Base-by-base conservation (phyloP, 2,797 vertebrate species). In the Lepidocolaptes lacrymiger region DNA sequence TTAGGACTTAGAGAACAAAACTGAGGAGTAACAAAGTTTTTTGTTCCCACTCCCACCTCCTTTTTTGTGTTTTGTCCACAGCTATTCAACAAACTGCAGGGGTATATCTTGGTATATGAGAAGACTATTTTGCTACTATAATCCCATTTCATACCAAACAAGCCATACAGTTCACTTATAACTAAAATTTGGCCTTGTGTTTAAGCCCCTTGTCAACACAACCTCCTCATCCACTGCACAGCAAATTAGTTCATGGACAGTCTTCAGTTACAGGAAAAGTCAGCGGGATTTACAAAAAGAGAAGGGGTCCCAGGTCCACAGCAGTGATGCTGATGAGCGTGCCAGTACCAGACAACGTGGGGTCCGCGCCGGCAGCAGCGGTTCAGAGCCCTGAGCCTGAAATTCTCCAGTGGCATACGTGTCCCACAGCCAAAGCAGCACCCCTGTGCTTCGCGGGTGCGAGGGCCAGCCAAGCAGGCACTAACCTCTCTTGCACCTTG, bases 351-450 rank as follows among this genome's bases (percentile, higher is more conserved):
- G 36, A 17, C 30, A 49, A 20, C 0, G 0, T 1, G 10, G 10
- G 26, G 17, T 30, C 37, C 20, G 28, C 0, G 1, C 4, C 0
- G 1, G 81, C 55, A 27, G 32, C 1, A 1, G 41, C 1, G 0
- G 54, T 5, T 17, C 46, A 17, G 46, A 78, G 30, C 52, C 37
- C 27, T 2, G 28, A 32, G 5, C 14, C 5, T 22, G 15, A 32
- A 68, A 18, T 5, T 61, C 62, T 83, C 56, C 3, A 2, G 58
- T 1, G 0, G 9, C 49, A 34, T 0, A 0, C 2, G 0, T 1
- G 10, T 34, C 54, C 56, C 44, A 14, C 21, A 4, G 80, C 68
- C 58, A 43, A 36, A 59, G 6, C 1, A 0, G 52, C 68, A 41
- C 10, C 63, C 1, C 0, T 2, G 26, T 1, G 0, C 52, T 66